Conservation (phyloP, 2,888 invertebrate species). For the Schizotus pectinicornis region DNA sequence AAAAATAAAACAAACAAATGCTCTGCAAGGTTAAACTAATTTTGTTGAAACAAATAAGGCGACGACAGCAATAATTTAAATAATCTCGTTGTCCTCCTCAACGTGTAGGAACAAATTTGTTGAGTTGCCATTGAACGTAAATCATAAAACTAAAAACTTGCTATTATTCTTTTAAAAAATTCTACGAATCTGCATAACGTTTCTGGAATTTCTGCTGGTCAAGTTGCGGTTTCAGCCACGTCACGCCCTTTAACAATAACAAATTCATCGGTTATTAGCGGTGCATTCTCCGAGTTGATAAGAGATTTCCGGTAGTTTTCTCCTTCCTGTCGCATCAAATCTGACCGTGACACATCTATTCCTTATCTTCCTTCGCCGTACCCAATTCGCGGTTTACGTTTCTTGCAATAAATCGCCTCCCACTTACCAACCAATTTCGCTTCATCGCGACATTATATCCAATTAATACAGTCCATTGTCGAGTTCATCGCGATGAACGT, state of each 20-base stretch:
- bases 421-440: neutral
- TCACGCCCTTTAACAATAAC: too few species aligned
- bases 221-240: too few species aligned
- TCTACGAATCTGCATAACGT: too few species aligned
- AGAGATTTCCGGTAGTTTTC: conserved; percentile 1
- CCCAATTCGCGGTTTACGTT: neutral
- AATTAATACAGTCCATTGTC: too few species aligned
- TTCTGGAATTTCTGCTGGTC: too few species aligned
- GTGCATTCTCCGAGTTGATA: neutral
- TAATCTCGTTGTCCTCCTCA: neutral
- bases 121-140: too few species aligned
- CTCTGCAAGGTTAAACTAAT: conserved; percentile 22
- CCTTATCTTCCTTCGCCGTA: neutral
- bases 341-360: conserved; percentile 1
- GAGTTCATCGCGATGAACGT: too few species aligned
- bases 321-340: neutral
- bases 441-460: neutral
- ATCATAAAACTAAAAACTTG: too few species aligned
- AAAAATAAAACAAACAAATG: conserved; percentile 20
- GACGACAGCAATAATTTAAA: conserved; percentile 3
- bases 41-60: conserved; percentile 14
- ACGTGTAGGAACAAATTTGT: too few species aligned
- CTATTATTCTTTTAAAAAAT: too few species aligned
- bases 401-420: neutral
- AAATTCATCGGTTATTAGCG: too few species aligned